Base-by-base conservation (phyloP, 2,797 vertebrate species). In the Coreius guichenoti region DNA sequence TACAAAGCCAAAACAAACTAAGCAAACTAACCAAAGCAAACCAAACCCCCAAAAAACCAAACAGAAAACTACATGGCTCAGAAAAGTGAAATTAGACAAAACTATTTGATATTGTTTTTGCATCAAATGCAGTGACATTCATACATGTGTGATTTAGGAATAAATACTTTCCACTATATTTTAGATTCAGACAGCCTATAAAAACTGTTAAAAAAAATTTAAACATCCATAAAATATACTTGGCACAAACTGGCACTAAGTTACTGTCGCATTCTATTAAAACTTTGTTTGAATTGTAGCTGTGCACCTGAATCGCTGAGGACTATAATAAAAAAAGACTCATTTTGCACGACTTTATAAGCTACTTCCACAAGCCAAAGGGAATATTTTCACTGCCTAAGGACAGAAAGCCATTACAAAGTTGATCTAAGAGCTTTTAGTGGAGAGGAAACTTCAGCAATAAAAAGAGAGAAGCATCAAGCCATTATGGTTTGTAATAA, bases 391-490 rank as follows among this genome's bases (percentile, higher is more conserved):
- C 33, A 75, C 49, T 81, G 17, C 81, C 72, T 45, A 14, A 69
- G 47, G 80, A 45, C 58, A 80, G 31, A 80, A 81, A 82, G 45
- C 86, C 68, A 88, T 77, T 56, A 87, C 68, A 78, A 49, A 56
- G 51, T 43, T 68, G 51, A 87, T 80, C 13, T 85, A 73, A 31
- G 61, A 88, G 80, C 82, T 84, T 79, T 84, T 29, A 70, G 69
- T 67, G 8, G 45, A 70, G 36, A 13, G 87, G 78, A 56, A 84
- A 86, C 51, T 68, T 80, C 39, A 75, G 80, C 81, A 80, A 75
- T 87, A 81, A 90, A 80, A 82, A 90, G 88, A 72, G 80, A 81
- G 43, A 75, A 14, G 68, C 26, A 73, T 75, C 39, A 67, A 70
- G 74, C 58, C 3, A 80, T 65, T 58, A 87, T 19, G 49, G 45